These are phyloP conservation scores for Rhorus exstirpatorius DNA, from an alignment of 2,888 invertebrate species.

Conservation along the genomic window DNA sequence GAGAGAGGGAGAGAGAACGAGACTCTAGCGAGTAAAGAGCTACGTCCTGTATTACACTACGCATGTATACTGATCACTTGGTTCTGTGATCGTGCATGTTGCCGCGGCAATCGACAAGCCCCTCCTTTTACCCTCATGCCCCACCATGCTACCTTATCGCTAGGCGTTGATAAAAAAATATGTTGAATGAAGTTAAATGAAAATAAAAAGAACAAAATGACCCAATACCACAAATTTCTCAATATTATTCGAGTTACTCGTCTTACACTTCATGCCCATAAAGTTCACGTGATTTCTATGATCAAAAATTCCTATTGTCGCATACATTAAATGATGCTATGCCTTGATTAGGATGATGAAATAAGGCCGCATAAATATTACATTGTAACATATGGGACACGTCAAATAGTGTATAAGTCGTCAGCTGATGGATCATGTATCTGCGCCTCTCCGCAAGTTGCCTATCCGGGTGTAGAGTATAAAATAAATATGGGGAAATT, in stretches of 20 bases:
- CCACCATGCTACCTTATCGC: background rate
- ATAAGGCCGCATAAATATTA: slow-evolving; percentile 59
- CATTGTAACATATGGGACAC: slow-evolving; percentile 41
- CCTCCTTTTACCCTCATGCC: slow-evolving; percentile 24
- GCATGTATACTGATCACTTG: slow-evolving; percentile 22
- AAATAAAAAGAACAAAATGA: background rate
- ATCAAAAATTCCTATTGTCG: slow-evolving; percentile 2
- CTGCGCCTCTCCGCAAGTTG: background rate
- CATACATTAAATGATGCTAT: slow-evolving; percentile 17
- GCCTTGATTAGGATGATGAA: slow-evolving; percentile 19
- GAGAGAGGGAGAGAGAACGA: slow-evolving; percentile 27
- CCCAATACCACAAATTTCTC: background rate
- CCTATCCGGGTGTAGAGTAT: background rate
- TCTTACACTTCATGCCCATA: background rate
- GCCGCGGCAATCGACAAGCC: slow-evolving; percentile 48
- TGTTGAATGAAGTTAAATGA: background rate
- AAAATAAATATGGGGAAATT: background rate
- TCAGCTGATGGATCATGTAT: slow-evolving; percentile 45
- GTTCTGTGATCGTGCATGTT: slow-evolving; percentile 51
- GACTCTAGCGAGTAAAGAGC: slow-evolving; percentile 11
- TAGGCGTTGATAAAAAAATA: slow-evolving; percentile 37
- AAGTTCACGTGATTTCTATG: slow-evolving; percentile 22
- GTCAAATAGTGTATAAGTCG: slow-evolving; percentile 22
- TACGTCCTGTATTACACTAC: slow-evolving; percentile 39
- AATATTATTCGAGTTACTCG: background rate